Evolutionary conservation across 2,888 invertebrate species (phyloP).

Genomic region (Campoplex nolae): DNA sequence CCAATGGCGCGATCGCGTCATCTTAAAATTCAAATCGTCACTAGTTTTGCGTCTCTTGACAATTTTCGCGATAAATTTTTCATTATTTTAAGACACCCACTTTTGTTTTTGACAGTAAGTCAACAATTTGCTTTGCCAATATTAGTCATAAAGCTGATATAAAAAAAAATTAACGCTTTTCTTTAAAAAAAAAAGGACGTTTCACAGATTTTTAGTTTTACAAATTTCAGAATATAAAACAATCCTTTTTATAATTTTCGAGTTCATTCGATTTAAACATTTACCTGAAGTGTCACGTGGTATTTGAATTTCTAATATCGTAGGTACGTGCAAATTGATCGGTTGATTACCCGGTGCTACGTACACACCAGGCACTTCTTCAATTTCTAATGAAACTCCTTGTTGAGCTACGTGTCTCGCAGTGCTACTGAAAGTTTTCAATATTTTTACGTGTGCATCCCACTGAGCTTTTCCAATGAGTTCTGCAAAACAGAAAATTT

Average conservation of each 20-base stretch:
- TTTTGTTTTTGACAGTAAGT: background rate
- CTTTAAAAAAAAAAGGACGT: background rate
- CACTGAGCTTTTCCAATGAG: slow-evolving; percentile 80
- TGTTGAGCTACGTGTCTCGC: slow-evolving; percentile 77
- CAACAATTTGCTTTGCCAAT: background rate
- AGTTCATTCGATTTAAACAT: slow-evolving; percentile 3
- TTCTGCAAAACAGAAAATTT: slow-evolving; percentile 70
- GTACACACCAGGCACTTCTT: slow-evolving; percentile 76
- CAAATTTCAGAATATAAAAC: background rate
- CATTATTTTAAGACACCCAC: background rate
- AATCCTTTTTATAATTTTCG: background rate
- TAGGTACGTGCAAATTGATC: slow-evolving; percentile 74
- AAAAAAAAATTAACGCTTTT: background rate
- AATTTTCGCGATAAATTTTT: background rate
- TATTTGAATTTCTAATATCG: slow-evolving; percentile 74
- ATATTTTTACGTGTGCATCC: slow-evolving; percentile 80
- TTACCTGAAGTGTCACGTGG: slow-evolving; percentile 51
- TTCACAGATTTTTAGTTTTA: background rate
- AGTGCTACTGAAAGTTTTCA: slow-evolving; percentile 77
- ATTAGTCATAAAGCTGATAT: background rate
- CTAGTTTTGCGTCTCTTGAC: background rate
- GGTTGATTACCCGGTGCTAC: slow-evolving; percentile 78
- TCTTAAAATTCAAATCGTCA: slow-evolving; percentile 29
- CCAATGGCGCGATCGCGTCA: slow-evolving; percentile 44
- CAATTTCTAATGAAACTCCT: slow-evolving; percentile 75